Evolutionary conservation across 2,113 vertebrate species (phyloP).

Genomic region (Coregonus clupeaformis): DNA sequence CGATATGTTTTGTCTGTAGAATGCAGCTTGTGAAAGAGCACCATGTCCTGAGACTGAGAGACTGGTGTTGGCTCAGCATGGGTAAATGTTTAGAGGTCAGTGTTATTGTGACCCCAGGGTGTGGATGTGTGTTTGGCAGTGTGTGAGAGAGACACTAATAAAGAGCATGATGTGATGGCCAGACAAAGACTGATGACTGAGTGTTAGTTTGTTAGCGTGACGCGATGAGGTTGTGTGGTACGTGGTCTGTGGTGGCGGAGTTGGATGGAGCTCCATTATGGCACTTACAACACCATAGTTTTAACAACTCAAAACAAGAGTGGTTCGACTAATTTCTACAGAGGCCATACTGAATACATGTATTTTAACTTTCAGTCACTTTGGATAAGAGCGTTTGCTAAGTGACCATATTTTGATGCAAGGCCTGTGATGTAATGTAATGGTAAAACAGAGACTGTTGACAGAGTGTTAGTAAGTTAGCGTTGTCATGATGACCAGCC

Average conservation of each 20-base stretch:
- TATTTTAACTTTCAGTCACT: too few species aligned
- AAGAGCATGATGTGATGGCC: conserved; percentile 42
- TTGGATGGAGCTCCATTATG: background rate
- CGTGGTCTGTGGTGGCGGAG: background rate
- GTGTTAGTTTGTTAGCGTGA: conserved; percentile 38
- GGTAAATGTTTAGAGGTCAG: conserved; percentile 54
- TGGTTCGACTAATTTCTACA: too few species aligned
- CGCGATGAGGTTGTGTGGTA: conserved; percentile 84
- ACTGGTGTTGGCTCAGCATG: conserved; percentile 48
- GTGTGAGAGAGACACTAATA: conserved; percentile 27
- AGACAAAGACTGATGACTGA: background rate
- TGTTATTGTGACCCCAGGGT: conserved; percentile 18
- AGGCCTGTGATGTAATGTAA: background rate
- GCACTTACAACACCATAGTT: too few species aligned
- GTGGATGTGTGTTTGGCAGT: too few species aligned
- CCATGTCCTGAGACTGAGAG: conserved; percentile 27
- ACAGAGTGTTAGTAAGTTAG: background rate
- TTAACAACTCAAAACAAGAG: too few species aligned
- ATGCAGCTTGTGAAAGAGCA: conserved; percentile 37
- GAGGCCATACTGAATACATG: too few species aligned
- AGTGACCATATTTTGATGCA: background rate
- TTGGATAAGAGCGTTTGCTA: too few species aligned
- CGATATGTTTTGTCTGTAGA: conserved; percentile 39
- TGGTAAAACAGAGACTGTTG: background rate
- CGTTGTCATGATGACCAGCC: background rate